These are phyloP conservation scores for Pitta sordida DNA, from an alignment of 2,113 vertebrate species.

Conservation along the genomic window DNA sequence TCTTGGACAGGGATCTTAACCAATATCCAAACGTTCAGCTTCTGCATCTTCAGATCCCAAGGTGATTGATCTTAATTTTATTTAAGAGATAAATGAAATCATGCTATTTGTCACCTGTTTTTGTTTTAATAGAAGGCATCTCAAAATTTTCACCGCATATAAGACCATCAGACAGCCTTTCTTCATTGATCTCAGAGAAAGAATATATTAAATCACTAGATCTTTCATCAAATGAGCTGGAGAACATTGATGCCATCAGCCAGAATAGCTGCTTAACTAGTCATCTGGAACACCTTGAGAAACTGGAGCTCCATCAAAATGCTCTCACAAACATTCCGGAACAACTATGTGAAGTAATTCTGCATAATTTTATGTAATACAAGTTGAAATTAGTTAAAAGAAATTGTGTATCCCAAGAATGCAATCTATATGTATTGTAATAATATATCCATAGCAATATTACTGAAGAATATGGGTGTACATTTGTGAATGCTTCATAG, in stretches of 20 bases:
- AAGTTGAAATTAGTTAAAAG: not conserved
- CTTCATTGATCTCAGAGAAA: slow-evolving; percentile 74
- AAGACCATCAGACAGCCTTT: slow-evolving; percentile 73
- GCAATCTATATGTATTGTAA: not conserved
- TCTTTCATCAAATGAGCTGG: slow-evolving; percentile 92
- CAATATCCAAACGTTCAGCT: not conserved
- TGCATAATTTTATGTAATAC: not conserved
- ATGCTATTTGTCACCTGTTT: not conserved
- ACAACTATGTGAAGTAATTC: slow-evolving; percentile 83
- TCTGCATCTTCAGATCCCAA: not conserved
- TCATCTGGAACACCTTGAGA: slow-evolving; percentile 83
- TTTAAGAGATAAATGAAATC: not conserved
- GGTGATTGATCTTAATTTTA: not conserved
- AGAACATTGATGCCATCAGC: slow-evolving; percentile 80
- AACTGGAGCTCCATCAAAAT: slow-evolving; percentile 91
- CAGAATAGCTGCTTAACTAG: slow-evolving; percentile 73
- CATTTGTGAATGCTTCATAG: not conserved
- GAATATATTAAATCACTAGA: slow-evolving; percentile 88
- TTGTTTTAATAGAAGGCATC: slow-evolving; percentile 57
- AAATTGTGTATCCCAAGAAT: not conserved
- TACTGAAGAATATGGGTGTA: not conserved
- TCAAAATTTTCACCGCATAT: slow-evolving; percentile 61
- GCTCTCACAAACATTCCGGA: slow-evolving; percentile 80
- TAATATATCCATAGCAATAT: not conserved
- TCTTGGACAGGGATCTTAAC: not conserved